A percentile compares a stretch with the other conserved stretches of the same genome.
These are phyloP conservation scores for Paradisaea rubra DNA, from an alignment of 2,113 vertebrate species.

Conservation along the genomic window DNA sequence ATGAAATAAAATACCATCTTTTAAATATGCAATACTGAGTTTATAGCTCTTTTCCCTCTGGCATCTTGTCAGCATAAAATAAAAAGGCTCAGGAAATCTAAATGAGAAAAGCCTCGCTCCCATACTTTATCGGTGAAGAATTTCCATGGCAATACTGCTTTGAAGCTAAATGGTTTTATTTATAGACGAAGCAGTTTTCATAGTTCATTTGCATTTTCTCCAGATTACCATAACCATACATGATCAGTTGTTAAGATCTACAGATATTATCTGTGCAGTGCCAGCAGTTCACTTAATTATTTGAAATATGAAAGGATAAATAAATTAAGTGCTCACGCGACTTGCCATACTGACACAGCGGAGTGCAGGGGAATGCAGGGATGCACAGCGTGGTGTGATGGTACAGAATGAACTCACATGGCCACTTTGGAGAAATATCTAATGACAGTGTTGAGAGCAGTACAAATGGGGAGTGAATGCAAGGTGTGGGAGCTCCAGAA, in stretches of 20 bases:
- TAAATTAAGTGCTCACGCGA: neutral
- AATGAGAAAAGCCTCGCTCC: constrained; percentile 21
- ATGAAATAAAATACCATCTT: constrained; percentile 31
- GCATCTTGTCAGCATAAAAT: constrained; percentile 49
- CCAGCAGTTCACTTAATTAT: constrained; percentile 14
- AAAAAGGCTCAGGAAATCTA: constrained; percentile 32
- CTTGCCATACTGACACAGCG: neutral
- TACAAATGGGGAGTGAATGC: fast-evolving
- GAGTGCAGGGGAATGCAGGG: neutral
- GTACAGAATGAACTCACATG: neutral
- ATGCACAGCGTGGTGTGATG: neutral
- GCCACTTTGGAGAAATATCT: neutral
- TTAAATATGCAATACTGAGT: constrained; percentile 36
- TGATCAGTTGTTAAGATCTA: constrained; percentile 43
- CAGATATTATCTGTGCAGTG: constrained; percentile 43
- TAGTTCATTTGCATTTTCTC: constrained; percentile 51
- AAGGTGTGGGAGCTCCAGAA: neutral
- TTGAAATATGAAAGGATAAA: constrained; percentile 20
- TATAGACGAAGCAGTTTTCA: constrained; percentile 27
- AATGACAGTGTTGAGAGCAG: neutral
- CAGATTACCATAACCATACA: constrained; percentile 53
- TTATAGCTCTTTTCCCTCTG: constrained; percentile 24
- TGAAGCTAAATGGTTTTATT: constrained; percentile 56
- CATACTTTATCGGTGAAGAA: constrained; percentile 44
- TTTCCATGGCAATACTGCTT: constrained; percentile 61